Evolutionary conservation across 2,797 vertebrate species (phyloP), one percentile per base, ranked within the genome.

Genomic region (Streptopelia turtur): DNA sequence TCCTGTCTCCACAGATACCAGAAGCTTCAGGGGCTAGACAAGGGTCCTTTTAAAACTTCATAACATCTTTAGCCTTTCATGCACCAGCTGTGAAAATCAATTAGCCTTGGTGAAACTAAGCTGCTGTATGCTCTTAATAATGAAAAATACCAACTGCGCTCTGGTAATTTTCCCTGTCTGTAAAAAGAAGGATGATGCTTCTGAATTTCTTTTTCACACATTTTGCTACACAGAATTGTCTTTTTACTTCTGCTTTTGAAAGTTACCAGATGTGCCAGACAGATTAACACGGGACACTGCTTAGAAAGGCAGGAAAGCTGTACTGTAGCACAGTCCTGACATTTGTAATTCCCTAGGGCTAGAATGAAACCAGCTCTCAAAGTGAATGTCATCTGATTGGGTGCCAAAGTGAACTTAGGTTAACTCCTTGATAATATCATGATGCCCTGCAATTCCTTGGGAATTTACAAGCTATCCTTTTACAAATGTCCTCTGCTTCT

Each of bases 11-110:
- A 60, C 27, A 94, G 82, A 95, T 90, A 52, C 25, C 31, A 78
- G 61, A 93, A 94, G 24, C 71, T 94, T 94, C 50, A 74, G 18
- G 31, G 24, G 39, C 55, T 90, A 90, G 83, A 96, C 86, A 96
- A 91, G 49, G 13, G 52, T 95, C 68, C 60, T 86, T 97, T 97
- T 96, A 82, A 96, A 95, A 91, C 97, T 97, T 94, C 61, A 33
- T 85, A 78, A 84, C 28, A 72, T 96, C 82, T 94, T 94, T 89
- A 94, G 87, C 66, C 39, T 96, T 97, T 93, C 79, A 93, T 93
- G 64, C 47, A 92, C 79, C 94, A 98, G 90, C 95, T 98, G 96
- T 97, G 97, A 96, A 97, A 98, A 98, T 98, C 97, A 97, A 95
- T 98, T 97, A 96, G 92, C 60, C 63, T 45, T 82, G 69, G 94